Base-by-base conservation (phyloP, 2,888 invertebrate genomes). In the Shargacucullia verbasci region DNA sequence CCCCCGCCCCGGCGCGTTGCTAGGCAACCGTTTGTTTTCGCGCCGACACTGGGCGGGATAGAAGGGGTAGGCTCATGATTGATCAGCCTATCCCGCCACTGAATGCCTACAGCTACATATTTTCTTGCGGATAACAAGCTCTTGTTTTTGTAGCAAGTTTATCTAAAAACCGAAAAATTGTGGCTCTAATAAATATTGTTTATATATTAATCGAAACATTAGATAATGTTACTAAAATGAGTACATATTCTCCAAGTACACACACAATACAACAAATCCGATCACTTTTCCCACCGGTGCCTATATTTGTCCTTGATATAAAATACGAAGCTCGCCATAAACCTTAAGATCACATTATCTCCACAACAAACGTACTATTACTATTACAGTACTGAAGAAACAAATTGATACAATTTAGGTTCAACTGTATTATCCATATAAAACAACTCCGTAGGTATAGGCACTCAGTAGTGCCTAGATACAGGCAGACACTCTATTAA, bases 61-160 rank as follows among this genome's bases (percentile, higher is more conserved):
- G 91, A 93, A 93, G 91, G 93, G 94, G 92, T 92, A 90, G 91
- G 88, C 86, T 86, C 90, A 89, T 94, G 94, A 94, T 94, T 94
- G 94, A 94, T 94, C 94, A 92, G 90, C 93, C 94, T 92, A 91
- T 92, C 89, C 87, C 87, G 81, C 84, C 80, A 85, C 84, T 84
- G 83, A 88, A 89, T 92, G 88, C 90, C 91, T 91, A 90, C 88
- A 81, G 85, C 85, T 81, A 85, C 79, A 73, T 79, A 78, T 81
- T 82, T 78, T 76, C 76, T 74, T 74, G 72, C 68, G 73, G 76
- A 80, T 80, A 83, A 82, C 75, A 75, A 79, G 74, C 79, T 81
- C 73, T 59, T 72, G 45, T 62, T 45, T 75, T 75, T 63, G 55
- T 78, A 74, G 73, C 67, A 76, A 76, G 55, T 78, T 70, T 62